Conservation (phyloP, 2,113 vertebrate genomes). For the Seriola dumerili region DNA sequence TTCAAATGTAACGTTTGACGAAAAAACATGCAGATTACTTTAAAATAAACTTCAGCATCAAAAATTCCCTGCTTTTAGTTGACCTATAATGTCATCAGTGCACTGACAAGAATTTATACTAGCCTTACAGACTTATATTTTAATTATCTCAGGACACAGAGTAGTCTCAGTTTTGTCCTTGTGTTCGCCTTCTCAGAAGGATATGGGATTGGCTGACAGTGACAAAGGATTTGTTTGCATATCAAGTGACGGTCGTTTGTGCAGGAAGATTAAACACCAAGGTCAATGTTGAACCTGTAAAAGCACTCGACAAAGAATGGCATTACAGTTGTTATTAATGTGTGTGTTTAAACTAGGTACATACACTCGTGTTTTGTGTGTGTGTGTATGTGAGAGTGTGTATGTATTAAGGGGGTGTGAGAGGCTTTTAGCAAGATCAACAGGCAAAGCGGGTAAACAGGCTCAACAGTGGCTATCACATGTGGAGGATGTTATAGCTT, state of each 20-base stretch:
- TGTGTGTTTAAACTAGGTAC: conserved; percentile 78
- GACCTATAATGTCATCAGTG: neutral
- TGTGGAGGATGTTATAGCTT: conserved; percentile 71
- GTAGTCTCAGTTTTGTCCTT: conserved; percentile 33
- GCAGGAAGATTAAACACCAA: conserved; percentile 75
- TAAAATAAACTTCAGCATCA: neutral
- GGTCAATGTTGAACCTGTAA: conserved; percentile 76
- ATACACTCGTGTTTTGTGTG: conserved; percentile 55
- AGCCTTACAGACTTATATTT: neutral
- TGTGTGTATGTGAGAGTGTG: conserved; percentile 47
- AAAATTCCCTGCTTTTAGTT: neutral
- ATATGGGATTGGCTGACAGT: conserved; percentile 59
- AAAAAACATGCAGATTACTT: neutral
- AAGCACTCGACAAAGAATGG: conserved; percentile 74
- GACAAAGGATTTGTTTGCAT: conserved; percentile 76
- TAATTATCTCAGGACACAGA: conserved; percentile 22
- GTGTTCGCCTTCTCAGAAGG: conserved; percentile 29
- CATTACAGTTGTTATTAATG: conserved; percentile 81
- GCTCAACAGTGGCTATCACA: conserved; percentile 65
- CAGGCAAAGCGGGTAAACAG: conserved; percentile 79
- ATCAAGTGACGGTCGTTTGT: conserved; percentile 69
- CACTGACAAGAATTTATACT: neutral
- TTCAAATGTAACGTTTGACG: neutral
- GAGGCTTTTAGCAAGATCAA: conserved; percentile 82
- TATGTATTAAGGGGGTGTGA: conserved; percentile 78